Evolutionary conservation across 1,140 invertebrate genomes (phyloP), one percentile per base, ranked within the genome.

Genomic region (Caenorhabditis latens): DNA sequence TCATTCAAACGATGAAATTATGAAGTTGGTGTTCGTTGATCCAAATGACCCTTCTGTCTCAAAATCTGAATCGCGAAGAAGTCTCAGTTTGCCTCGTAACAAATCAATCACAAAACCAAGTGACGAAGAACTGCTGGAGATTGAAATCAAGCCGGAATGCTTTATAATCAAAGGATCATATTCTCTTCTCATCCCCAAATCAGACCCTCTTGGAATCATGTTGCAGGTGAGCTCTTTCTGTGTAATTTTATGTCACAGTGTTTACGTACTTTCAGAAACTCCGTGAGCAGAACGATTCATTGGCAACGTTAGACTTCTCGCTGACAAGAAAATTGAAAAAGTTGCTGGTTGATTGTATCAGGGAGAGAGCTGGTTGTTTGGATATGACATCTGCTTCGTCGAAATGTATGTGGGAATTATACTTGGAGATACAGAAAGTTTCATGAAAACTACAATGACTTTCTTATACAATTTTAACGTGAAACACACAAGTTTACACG

Each of bases 141-240:
- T 85, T 40, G 84, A 85, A 32, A 53, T 75, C 19, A 85, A 85
- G 14, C 46, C 53, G n/a, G 84, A 85, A 13, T 53, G 75, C 50
- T 85, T 75, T 32, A 14, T 75, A 13, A 85, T 85, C 84, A 85
- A 85, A 79, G 84, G 84, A 58, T 71, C 48, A 2, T 85, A 85
- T 43, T 58, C 65, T n/a, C 48, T 85, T 85, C 46, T 85, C 16
- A 85, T 85, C 46, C n/a, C 63, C 13, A 85, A 85, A 50, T 79
- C 71, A 50, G 71, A 79, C 46, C 71, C 71, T 50, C 71, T 79
- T 13, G 71, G 71, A 79, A 24, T 43, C 13, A 79, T 79, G 71
- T 79, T 79, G n/a, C 71, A 79, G 24, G 84, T 85, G 16, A 55
- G 84, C 58, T 40, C 58, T 19, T 16, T 8, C 0, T 71, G 21